Percentiles rank a stretch among this genome's conserved stretches.
These are phyloP conservation scores for Cantharis flavilabris DNA, from an alignment of 2,888 invertebrate species.

Conservation along the genomic window DNA sequence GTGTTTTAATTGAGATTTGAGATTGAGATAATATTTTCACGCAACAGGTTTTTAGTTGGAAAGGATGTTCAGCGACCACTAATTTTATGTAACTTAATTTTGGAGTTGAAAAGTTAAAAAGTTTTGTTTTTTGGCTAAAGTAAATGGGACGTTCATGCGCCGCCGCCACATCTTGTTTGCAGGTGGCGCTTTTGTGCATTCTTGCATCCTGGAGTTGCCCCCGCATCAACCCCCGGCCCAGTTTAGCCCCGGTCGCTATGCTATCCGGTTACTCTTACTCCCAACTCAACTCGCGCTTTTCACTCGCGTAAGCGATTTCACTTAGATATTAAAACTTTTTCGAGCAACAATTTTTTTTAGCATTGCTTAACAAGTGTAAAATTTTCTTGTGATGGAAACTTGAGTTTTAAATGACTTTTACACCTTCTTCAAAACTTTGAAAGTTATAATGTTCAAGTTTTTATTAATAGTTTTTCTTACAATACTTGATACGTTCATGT, in stretches of 20 bases:
- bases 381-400: background rate
- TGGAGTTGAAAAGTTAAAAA: background rate
- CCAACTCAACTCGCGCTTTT: constrained; percentile 19
- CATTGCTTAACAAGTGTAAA: background rate
- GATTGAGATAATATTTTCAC: background rate
- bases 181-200: constrained; percentile 51
- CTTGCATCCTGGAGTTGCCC: constrained; percentile 50
- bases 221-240: constrained; percentile 46
- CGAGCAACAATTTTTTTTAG: background rate
- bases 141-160: constrained; percentile 32
- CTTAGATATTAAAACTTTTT: background rate
- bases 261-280: constrained; percentile 34
- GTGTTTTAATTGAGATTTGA: background rate
- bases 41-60: background rate
- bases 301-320: constrained; percentile 20
- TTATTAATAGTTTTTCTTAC: background rate
- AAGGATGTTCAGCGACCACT: background rate
- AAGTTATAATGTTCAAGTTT: background rate
- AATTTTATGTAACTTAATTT: background rate
- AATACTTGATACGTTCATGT: constrained; percentile 2
- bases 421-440: background rate
- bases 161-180: constrained; percentile 39
- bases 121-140: constrained; percentile 9
- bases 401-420: background rate
- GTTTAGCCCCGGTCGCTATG: constrained; percentile 42